Conservation (phyloP, 1,140 invertebrate species). For the Arion vulgaris region DNA sequence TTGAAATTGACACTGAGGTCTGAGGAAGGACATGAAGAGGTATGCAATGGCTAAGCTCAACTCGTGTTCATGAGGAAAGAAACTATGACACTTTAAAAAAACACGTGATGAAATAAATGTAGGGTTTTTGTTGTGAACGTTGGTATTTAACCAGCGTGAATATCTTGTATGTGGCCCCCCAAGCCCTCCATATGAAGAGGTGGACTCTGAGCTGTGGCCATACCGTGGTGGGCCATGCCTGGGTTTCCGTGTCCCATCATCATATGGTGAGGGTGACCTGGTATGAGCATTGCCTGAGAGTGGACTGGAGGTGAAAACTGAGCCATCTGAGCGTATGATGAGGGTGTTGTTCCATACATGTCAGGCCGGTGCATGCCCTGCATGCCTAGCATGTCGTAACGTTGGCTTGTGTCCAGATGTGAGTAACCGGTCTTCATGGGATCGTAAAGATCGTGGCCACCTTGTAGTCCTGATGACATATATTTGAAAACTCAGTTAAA, state of each 20-base stretch:
- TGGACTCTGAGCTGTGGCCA: slow-evolving; percentile 71
- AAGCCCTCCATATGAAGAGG: slow-evolving; percentile 74
- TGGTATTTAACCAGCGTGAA: slow-evolving; percentile 73
- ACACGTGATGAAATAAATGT: too few relatives aligned
- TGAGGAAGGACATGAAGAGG: neutral
- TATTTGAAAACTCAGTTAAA: neutral
- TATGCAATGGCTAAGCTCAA: neutral
- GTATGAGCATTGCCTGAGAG: slow-evolving; percentile 75
- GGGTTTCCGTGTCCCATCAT: slow-evolving; percentile 73
- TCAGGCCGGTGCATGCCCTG: slow-evolving; percentile 70
- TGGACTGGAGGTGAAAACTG: slow-evolving; percentile 74
- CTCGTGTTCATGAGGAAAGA: neutral
- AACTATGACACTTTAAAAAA: neutral
- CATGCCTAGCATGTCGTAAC: slow-evolving; percentile 69
- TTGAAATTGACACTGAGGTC: neutral
- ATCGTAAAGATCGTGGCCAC: slow-evolving; percentile 72
- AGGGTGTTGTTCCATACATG: slow-evolving; percentile 71
- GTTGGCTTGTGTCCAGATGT: slow-evolving; percentile 64
- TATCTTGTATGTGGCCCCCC: slow-evolving; percentile 75
- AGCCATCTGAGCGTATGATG: slow-evolving; percentile 73
- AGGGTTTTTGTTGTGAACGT: neutral
- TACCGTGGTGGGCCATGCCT: slow-evolving; percentile 72
- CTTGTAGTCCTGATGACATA: slow-evolving; percentile 66
- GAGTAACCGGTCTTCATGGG: slow-evolving; percentile 69
- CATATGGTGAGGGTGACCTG: slow-evolving; percentile 75